Percentiles rank a stretch among this genome's conserved stretches.
Evolutionary conservation across 1,140 invertebrate species (phyloP).

Genomic region (Hirudo medicinalis): DNA sequence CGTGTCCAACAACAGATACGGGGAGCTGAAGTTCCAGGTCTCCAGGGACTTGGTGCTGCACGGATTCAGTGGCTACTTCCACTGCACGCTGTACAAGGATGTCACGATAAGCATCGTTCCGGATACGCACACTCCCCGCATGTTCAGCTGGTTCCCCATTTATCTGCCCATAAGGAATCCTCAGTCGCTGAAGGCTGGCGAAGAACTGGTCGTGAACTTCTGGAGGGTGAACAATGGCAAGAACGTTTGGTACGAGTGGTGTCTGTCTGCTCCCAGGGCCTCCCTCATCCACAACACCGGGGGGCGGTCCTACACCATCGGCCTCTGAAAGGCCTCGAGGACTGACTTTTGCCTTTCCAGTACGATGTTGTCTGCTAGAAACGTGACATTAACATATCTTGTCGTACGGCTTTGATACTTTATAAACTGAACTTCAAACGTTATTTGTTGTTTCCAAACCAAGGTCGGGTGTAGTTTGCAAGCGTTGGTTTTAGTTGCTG

Average conservation of each 20-base stretch:
- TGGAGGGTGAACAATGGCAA: slow-evolving; percentile 62
- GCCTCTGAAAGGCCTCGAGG: slow-evolving; percentile 31
- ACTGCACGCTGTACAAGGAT: slow-evolving; percentile 68
- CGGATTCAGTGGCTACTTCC: slow-evolving; percentile 90
- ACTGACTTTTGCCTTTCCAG: too few relatives aligned
- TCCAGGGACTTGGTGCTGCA: slow-evolving; percentile 65
- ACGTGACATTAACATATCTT: too few relatives aligned
- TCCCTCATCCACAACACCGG: slow-evolving; percentile 63
- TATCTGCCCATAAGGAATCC: slow-evolving; percentile 77
- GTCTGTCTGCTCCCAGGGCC: slow-evolving; percentile 53
- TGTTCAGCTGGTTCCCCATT: slow-evolving; percentile 96
- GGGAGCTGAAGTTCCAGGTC: slow-evolving; percentile 55
- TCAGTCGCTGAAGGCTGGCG: slow-evolving; percentile 54
- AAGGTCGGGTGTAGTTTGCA: too few relatives aligned
- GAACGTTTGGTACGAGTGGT: slow-evolving; percentile 95
- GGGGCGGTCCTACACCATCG: slow-evolving; percentile 61
- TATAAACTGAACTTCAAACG: too few relatives aligned
- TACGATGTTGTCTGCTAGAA: too few relatives aligned
- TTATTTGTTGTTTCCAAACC: too few relatives aligned
- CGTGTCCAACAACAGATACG: slow-evolving; percentile 53
- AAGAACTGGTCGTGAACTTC: slow-evolving; percentile 64
- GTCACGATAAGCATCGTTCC: slow-evolving; percentile 78
- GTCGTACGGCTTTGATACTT: too few relatives aligned
- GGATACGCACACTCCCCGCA: slow-evolving; percentile 66
- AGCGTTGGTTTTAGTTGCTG: too few relatives aligned